Conservation (phyloP, 2,797 vertebrate species). For the Xenentodon cancila region DNA sequence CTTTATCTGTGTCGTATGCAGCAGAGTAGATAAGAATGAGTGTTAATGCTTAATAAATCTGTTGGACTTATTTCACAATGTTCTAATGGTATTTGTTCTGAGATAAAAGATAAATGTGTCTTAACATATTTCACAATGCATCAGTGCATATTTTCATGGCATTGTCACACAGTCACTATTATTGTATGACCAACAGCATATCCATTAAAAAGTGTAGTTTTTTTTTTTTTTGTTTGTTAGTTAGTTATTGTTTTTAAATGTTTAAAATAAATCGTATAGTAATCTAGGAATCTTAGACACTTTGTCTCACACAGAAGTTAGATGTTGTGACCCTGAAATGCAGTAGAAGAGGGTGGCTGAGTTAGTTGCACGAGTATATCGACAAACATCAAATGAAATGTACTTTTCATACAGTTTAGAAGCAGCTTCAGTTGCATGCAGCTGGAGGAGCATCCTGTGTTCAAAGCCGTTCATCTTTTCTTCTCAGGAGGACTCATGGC, state of each 20-base stretch:
- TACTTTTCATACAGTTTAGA: neutral
- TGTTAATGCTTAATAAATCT: constrained; percentile 2
- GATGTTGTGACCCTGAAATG: no score
- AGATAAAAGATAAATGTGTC: constrained; percentile 6
- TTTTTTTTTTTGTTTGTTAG: no score
- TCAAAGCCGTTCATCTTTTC: constrained; percentile 9
- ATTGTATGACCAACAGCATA: no score
- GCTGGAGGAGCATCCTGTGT: neutral
- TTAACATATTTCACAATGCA: constrained; percentile 8
- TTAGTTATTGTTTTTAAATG: no score
- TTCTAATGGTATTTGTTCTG: constrained; percentile 4
- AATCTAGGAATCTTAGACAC: no score
- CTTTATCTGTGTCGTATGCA: neutral
- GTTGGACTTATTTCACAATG: neutral
- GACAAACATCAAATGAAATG: neutral
- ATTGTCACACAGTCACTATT: no score
- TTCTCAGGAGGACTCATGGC: constrained; percentile 91
- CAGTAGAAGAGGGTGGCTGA: no score
- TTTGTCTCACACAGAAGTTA: no score
- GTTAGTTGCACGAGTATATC: no score
- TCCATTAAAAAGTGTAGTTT: neutral
- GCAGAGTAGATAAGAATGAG: neutral
- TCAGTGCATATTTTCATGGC: neutral
- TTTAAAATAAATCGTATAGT: no score
- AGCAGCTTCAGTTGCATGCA: constrained; percentile 1